phyloP scores from a whole-genome alignment of 2,888 invertebrate species.

The Melinopterus prodromus region DNA sequence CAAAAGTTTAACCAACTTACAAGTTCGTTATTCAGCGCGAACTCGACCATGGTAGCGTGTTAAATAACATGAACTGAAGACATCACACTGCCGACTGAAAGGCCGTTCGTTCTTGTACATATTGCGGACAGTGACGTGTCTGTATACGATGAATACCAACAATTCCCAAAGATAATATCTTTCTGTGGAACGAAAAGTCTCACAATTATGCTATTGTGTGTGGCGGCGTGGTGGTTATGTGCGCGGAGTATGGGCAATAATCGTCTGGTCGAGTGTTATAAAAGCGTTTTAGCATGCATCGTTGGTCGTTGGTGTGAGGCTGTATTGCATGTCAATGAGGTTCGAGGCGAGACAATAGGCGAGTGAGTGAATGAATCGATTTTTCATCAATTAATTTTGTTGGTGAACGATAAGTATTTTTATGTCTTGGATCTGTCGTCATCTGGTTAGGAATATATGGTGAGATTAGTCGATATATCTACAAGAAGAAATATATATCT shows the following conservation, averaged over 20 bases:
- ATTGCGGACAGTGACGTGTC: slow-evolving; percentile 51
- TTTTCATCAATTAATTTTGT: background rate
- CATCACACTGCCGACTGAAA: slow-evolving; percentile 34
- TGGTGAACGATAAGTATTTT: background rate
- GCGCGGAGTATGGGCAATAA: slow-evolving; percentile 15
- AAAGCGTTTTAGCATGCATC: slow-evolving; percentile 29
- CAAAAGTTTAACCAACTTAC: slow-evolving; percentile 43
- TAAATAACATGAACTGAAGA: slow-evolving; percentile 45
- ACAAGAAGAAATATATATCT: no score
- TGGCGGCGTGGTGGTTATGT: background rate
- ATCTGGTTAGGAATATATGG: background rate
- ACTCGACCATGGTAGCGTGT: slow-evolving; percentile 50
- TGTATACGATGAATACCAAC: slow-evolving; percentile 55
- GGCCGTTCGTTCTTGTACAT: slow-evolving; percentile 39
- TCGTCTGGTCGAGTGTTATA: slow-evolving; percentile 37
- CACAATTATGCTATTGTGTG: slow-evolving; percentile 40
- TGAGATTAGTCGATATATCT: background rate
- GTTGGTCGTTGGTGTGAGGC: background rate
- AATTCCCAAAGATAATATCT: slow-evolving; percentile 56
- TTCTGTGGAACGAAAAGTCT: slow-evolving; percentile 52
- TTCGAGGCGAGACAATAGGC: background rate
- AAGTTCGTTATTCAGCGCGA: slow-evolving; percentile 48
- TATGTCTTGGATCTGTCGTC: background rate
- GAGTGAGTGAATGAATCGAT: background rate
- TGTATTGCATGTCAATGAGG: slow-evolving; percentile 10